A percentile compares a stretch with the other conserved stretches of the same genome.
phyloP scores from a whole-genome alignment of 2,888 invertebrate species.

The Nomada ferruginata region DNA sequence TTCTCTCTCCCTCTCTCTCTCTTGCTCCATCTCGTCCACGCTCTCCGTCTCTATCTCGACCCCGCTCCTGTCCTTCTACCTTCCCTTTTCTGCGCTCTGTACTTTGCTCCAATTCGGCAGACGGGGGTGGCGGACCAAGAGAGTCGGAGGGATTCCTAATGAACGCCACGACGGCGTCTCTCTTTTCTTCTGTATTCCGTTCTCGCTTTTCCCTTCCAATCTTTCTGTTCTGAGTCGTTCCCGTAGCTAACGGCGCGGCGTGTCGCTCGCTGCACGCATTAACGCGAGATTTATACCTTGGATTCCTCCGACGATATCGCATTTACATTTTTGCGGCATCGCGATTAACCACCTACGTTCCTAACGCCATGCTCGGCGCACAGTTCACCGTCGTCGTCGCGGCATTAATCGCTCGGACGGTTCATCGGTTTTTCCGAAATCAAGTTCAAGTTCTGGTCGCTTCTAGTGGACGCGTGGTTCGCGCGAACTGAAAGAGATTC shows the following conservation, averaged over 20 bases:
- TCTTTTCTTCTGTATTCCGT: conserved; percentile 57
- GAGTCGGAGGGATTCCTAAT: conserved; percentile 77
- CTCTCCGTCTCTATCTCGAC: conserved; percentile 27
- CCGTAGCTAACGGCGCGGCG: conserved; percentile 69
- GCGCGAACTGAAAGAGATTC: too few species aligned
- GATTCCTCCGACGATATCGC: conserved; percentile 81
- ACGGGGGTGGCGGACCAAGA: conserved; percentile 66
- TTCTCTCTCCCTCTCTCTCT: conserved; percentile 35
- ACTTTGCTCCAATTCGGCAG: conserved; percentile 69
- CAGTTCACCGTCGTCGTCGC: conserved; percentile 19
- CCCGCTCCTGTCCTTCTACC: not conserved
- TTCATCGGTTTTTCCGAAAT: not conserved
- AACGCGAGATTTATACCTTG: conserved; percentile 83
- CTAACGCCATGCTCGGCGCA: conserved; percentile 45
- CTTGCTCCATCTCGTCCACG: conserved; percentile 18
- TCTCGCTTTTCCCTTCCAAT: conserved; percentile 51
- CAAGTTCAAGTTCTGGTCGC: too few species aligned
- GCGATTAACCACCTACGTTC: conserved; percentile 80
- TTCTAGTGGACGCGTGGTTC: too few species aligned
- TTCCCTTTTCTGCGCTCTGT: conserved; percentile 46
- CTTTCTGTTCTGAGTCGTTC: conserved; percentile 60
- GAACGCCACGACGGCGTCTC: conserved; percentile 75
- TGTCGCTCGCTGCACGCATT: conserved; percentile 80
- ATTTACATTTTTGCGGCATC: conserved; percentile 84
- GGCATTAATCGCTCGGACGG: conserved; percentile 18